Conservation (phyloP, 2,113 vertebrate genomes). For the Caloenas nicobarica region DNA sequence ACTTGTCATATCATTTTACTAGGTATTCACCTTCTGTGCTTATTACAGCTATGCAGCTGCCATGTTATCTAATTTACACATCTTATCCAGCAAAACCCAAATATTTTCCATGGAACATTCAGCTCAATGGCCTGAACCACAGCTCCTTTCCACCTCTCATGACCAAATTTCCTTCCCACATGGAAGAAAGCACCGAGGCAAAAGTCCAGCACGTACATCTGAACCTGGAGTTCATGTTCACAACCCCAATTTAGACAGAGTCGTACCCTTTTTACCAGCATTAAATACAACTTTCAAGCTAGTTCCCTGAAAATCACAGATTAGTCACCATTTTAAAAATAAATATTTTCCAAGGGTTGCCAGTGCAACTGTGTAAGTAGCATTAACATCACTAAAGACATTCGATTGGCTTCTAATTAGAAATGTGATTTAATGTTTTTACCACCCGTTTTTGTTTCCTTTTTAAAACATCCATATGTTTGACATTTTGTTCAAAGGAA, state of each 20-base stretch:
- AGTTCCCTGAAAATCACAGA: not conserved
- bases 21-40: not conserved
- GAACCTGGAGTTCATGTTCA: not conserved
- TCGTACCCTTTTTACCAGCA: not conserved
- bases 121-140: not conserved
- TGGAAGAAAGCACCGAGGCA: not conserved
- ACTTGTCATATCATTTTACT: not conserved
- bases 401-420: constrained; percentile 10
- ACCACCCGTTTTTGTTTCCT: not conserved
- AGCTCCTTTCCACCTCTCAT: not conserved
- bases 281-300: not conserved
- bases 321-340: not conserved
- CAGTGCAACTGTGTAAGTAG: not conserved
- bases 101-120: not conserved
- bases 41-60: not conserved
- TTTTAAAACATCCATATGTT: constrained; percentile 39
- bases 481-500: constrained; percentile 14
- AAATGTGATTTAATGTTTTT: constrained; percentile 24
- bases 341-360: not conserved
- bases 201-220: not conserved
- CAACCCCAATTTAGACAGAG: not conserved
- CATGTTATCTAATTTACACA: not conserved
- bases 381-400: not conserved
- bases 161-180: not conserved
- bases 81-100: not conserved